phyloP scores from a whole-genome alignment of 2,113 vertebrate species.

The Alligator sinensis region DNA sequence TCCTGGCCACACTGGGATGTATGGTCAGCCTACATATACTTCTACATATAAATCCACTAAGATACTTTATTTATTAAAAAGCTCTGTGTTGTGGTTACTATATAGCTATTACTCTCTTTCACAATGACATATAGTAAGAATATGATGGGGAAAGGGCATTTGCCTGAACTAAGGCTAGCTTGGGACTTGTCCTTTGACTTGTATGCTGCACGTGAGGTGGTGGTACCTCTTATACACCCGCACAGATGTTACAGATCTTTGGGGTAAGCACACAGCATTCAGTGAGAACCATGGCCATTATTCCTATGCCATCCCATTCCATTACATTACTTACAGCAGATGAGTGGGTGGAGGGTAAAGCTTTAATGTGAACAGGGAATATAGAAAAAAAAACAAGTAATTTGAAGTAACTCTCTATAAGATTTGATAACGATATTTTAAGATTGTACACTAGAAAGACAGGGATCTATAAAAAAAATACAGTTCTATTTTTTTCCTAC shows the following conservation, averaged over 20 bases:
- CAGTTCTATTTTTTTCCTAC: not conserved
- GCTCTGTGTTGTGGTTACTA: not conserved
- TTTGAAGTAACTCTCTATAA: conserved; percentile 20
- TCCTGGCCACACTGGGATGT: too few species aligned
- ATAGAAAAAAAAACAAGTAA: not conserved
- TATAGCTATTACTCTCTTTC: not conserved
- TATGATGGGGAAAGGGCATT: not conserved
- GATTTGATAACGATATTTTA: not conserved
- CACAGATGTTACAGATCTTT: not conserved
- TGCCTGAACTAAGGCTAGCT: not conserved
- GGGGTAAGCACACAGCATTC: not conserved
- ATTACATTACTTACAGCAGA: conserved; percentile 2
- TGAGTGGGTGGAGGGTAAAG: not conserved
- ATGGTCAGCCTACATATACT: too few species aligned
- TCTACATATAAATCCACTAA: not conserved
- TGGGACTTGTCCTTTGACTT: not conserved
- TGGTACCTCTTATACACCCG: not conserved
- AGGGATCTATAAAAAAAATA: not conserved
- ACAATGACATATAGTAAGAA: not conserved
- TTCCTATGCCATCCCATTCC: not conserved
- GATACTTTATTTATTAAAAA: not conserved
- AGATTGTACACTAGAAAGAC: not conserved
- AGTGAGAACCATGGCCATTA: not conserved
- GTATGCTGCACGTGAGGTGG: not conserved
- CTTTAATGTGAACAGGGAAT: not conserved